phyloP scores from a whole-genome alignment of 2,113 vertebrate species.

The Spea multiplicata region DNA sequence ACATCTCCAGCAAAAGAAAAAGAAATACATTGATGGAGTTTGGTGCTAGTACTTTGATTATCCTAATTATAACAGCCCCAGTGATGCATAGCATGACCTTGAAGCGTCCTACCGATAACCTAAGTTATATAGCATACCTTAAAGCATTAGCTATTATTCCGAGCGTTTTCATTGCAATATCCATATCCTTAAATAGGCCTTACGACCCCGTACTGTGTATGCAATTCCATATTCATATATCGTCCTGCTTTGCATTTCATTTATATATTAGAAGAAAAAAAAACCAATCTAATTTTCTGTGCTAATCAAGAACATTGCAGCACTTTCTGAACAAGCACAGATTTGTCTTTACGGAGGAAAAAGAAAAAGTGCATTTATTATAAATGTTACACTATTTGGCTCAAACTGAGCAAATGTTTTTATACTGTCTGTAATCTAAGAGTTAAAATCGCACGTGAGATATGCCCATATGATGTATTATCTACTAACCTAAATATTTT shows the following conservation, averaged over 20 bases:
- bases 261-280: slow-evolving; percentile 39
- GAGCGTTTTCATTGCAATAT: background rate
- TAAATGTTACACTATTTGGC: slow-evolving; percentile 79
- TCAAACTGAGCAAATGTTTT: slow-evolving; percentile 75
- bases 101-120: background rate
- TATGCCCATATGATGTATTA: slow-evolving; percentile 56
- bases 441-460: slow-evolving; percentile 51
- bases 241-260: slow-evolving; percentile 58
- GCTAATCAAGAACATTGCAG: slow-evolving; percentile 47
- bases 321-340: slow-evolving; percentile 59
- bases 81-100: background rate
- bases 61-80: background rate
- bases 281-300: slow-evolving; percentile 52
- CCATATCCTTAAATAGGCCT: slow-evolving; percentile 2
- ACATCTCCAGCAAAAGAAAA: background rate
- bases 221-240: slow-evolving; percentile 1
- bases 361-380: slow-evolving; percentile 75
- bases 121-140: background rate
- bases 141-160: slow-evolving; percentile 2
- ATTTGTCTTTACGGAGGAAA: slow-evolving; percentile 63
- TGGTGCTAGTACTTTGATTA: slow-evolving; percentile 3
- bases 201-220: slow-evolving; percentile 10
- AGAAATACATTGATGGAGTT: background rate
- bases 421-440: slow-evolving; percentile 63
- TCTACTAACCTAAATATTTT: slow-evolving; percentile 52